Percentiles rank a stretch among this genome's conserved stretches.
Conservation (phyloP, 2,797 vertebrate species). For the Thamnophis elegans region DNA sequence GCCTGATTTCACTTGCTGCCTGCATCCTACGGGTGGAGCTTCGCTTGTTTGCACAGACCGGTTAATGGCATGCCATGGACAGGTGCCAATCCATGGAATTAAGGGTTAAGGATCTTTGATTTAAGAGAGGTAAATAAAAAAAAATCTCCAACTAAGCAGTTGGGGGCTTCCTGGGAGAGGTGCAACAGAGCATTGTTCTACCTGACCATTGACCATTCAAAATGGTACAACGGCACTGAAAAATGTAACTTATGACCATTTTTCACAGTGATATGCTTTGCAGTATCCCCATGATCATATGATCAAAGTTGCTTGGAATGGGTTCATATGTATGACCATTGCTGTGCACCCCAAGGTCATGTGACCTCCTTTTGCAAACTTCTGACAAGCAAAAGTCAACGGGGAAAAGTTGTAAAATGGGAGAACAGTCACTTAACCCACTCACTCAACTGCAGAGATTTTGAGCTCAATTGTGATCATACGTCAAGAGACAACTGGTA, state of each 20-base stretch:
- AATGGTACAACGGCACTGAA: no score
- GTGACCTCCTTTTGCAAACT: background rate
- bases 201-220: no score
- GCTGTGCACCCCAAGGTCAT: background rate
- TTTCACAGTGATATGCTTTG: background rate
- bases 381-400: background rate
- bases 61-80: no score
- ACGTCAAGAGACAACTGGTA: background rate
- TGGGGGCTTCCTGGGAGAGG: no score
- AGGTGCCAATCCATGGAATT: no score
- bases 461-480: background rate
- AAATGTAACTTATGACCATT: no score
- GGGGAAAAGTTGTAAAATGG: background rate
- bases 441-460: background rate
- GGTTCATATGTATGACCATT: background rate
- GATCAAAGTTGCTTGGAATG: background rate
- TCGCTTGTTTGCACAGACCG: no score
- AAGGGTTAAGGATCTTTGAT: no score
- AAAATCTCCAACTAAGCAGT: background rate
- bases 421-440: no score
- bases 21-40: no score
- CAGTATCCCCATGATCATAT: background rate
- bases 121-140: background rate
- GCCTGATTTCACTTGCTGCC: no score
- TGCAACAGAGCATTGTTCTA: background rate